A percentile compares a stretch with the other conserved stretches of the same genome.
Conservation (phyloP, 2,113 vertebrate species). For the Hystrix brachyura region DNA sequence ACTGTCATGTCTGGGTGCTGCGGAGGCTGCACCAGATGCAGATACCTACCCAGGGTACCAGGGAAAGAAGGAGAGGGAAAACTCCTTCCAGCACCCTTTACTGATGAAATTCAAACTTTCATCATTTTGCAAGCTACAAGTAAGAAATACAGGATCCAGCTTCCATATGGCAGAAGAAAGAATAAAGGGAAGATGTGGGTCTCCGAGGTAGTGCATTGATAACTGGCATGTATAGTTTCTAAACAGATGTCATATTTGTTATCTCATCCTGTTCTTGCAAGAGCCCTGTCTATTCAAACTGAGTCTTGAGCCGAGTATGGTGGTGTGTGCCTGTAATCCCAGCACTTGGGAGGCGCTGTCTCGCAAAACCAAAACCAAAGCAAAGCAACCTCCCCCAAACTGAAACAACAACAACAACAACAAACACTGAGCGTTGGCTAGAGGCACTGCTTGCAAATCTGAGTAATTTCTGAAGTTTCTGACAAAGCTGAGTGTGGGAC, state of each 20-base stretch:
- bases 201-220: background rate
- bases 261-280: background rate
- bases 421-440: too few relatives aligned
- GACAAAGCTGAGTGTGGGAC: background rate
- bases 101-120: background rate
- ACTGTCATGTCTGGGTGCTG: accelerated
- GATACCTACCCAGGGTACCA: background rate
- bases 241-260: too few relatives aligned
- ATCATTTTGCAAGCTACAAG: background rate
- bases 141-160: too few relatives aligned
- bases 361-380: too few relatives aligned
- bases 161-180: background rate
- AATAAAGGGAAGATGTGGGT: too few relatives aligned
- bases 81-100: background rate
- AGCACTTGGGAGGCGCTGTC: too few relatives aligned
- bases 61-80: background rate
- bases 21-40: background rate
- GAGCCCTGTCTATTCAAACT: background rate
- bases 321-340: too few relatives aligned
- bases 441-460: background rate
- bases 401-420: too few relatives aligned
- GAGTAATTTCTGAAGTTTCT: background rate
- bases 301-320: too few relatives aligned
- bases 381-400: too few relatives aligned
- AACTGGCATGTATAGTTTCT: background rate